These are phyloP conservation scores for Rhinolophus ferrumequinum DNA, from an alignment of 2,113 vertebrate species.

Conservation along the genomic window DNA sequence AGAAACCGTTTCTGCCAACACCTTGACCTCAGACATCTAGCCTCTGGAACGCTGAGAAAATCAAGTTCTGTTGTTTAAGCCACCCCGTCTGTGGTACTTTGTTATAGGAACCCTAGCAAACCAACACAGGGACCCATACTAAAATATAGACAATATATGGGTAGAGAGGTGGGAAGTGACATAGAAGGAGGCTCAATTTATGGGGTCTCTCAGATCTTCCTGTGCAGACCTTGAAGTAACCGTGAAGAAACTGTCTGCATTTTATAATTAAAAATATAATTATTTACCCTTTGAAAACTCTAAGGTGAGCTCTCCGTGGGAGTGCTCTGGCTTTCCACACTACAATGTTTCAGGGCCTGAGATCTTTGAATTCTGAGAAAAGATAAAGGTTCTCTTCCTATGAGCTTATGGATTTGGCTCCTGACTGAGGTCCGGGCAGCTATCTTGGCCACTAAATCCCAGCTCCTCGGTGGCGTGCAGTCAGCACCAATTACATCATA, in stretches of 20 bases:
- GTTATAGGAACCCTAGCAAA: background rate
- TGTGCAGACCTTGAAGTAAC: background rate
- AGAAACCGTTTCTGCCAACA: accelerated
- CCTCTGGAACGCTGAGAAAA: background rate
- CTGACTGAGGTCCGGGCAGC: background rate
- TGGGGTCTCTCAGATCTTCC: background rate
- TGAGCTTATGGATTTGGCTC: background rate
- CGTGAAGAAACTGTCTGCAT: background rate
- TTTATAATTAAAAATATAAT: background rate
- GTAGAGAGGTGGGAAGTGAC: background rate
- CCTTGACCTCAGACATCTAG: background rate
- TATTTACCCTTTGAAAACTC: background rate
- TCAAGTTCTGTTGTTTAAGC: background rate
- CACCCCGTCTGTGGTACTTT: background rate
- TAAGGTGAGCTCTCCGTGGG: background rate
- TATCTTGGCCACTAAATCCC: background rate
- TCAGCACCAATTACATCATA: background rate
- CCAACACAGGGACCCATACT: background rate
- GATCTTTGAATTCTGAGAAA: background rate
- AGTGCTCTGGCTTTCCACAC: background rate
- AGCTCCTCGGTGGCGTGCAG: accelerated
- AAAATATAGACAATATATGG: accelerated
- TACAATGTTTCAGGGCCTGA: background rate
- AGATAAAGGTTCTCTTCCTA: background rate
- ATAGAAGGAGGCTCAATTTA: accelerated